Evolutionary conservation across 2,888 invertebrate genomes (phyloP).

Genomic region (Mythimna lalbum): DNA sequence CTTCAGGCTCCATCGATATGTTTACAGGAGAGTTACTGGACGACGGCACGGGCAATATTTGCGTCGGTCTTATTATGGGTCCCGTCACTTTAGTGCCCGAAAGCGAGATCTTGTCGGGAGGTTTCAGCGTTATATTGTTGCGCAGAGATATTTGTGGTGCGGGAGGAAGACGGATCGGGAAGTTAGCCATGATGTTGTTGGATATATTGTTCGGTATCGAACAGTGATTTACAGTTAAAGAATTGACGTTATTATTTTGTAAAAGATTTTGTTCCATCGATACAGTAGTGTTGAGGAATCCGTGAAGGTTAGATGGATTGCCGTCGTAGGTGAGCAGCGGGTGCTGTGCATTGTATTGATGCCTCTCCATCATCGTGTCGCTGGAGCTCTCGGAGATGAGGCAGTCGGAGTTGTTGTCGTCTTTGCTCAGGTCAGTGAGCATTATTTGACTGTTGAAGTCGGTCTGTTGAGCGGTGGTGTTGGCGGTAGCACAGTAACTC

Average conservation of each 20-base stretch:
- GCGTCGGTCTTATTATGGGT: slow-evolving; percentile 85
- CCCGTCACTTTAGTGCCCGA: slow-evolving; percentile 83
- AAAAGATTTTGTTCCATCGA: slow-evolving; percentile 80
- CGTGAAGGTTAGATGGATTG: slow-evolving; percentile 79
- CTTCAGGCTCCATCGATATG: slow-evolving; percentile 77
- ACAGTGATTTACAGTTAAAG: slow-evolving; percentile 78
- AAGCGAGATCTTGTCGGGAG: slow-evolving; percentile 82
- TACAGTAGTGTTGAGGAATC: slow-evolving; percentile 79
- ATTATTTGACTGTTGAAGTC: slow-evolving; percentile 75
- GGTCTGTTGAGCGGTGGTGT: slow-evolving; percentile 70
- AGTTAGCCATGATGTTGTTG: slow-evolving; percentile 85
- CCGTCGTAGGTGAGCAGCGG: slow-evolving; percentile 78
- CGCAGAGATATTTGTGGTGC: slow-evolving; percentile 78
- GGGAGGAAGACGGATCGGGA: slow-evolving; percentile 83
- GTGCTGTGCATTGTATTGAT: slow-evolving; percentile 77
- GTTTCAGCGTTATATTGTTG: slow-evolving; percentile 83
- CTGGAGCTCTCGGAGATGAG: slow-evolving; percentile 83
- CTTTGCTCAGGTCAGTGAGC: slow-evolving; percentile 83
- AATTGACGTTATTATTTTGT: slow-evolving; percentile 77
- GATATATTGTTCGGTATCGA: slow-evolving; percentile 75
- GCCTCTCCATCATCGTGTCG: slow-evolving; percentile 79
- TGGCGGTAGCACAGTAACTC: slow-evolving; percentile 75
- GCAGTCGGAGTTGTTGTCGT: slow-evolving; percentile 84
- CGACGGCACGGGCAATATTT: slow-evolving; percentile 84
- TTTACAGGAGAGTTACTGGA: slow-evolving; percentile 84